Evolutionary conservation across 1,140 invertebrate species (phyloP), one percentile per base, ranked within the genome.

Genomic region (Drosophila nigromelanica): DNA sequence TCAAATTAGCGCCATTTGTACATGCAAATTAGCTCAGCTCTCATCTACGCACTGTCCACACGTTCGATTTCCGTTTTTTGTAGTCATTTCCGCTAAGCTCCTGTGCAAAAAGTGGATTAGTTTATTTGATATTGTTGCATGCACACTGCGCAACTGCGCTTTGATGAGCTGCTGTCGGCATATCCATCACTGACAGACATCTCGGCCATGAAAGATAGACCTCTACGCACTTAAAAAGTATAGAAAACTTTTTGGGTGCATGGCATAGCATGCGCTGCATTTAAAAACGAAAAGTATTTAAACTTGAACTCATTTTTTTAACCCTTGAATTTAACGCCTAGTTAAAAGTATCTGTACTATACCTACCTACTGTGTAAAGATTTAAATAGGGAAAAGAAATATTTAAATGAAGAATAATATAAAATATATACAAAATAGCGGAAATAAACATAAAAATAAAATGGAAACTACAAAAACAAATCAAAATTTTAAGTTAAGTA

Each of bases 11-110:
- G 79, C 80, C 76, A 83, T 69, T 83, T 83, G 62, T 63, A 69
- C 61, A 83, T 77, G 76, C 81, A 89, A 89, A 87, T 87, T 89
- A 71, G 71, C 69, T 77, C 70, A 78, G 82, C 68, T 71, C 61
- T 83, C 37, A 54, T 59, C 47, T 63, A 87, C 83, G 82, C 82
- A 89, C 75, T 50, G 56, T 61, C 42, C 54, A 63, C 60, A 45
- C 18, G 50, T 42, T 35, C 21, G 67, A 58, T 86, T 86, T 81
- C 74, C 78, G 59, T 37, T 62, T 68, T 51, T 33, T 12, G 27
- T 48, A 12, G 40, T 33, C 52, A 79, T 56, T 87, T 87, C 85
- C 82, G 59, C 11, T 78, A 35, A 51, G 59, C 78, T 52, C 21
- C 14, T 14, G 50, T n/a, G 21, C 11, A 47, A 24, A 43, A 43